Evolutionary conservation across 2,113 vertebrate species (phyloP), one percentile per base, ranked within the genome.

Genomic region (Daboia siamensis): DNA sequence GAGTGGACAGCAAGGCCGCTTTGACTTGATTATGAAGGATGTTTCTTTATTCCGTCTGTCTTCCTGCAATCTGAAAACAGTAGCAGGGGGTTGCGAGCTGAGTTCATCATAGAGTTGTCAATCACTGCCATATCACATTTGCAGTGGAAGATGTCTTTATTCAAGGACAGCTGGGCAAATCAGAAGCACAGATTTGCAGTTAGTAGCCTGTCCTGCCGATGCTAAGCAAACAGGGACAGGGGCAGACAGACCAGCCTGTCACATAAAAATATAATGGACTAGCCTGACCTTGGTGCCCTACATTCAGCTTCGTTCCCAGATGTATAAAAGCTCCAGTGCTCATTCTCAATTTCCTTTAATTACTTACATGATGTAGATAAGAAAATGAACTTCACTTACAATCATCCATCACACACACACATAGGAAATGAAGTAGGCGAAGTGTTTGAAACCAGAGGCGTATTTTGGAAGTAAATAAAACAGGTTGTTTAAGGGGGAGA

Each of bases 341-440:
- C 97, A 97, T 98, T 98, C 98, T 98, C 98, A 98, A 98, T 99
- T 98, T 98, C 98, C 98, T 98, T 98, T 99, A 98, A 99, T 98
- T 98, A 98, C 97, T 96, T 97, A 97, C 97, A 98, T 96, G 97
- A 97, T 97, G 98, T 96, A 98, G 97, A 98, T 98, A 98, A 98
- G 98, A 98, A 98, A 98, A 98, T 98, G 98, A 99, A 97, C 97
- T 97, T 97, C 97, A 97, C 95, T 97, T 97, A 96, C 96, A 97
- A 94, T 97, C 97, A 96, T 95, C 96, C 97, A 98, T 97, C 97
- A 97, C 97, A 97, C 97, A 97, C 98, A 97, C 98, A 44, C 74
- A 97, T 97, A 98, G 98, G 98, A 98, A 98, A 98, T 98, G 97
- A 98, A 97, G 97, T 97, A 96, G 97, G 97, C 97, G 96, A 97